Conservation (phyloP, 2,797 vertebrate genomes). For the Pelobates cultripes region DNA sequence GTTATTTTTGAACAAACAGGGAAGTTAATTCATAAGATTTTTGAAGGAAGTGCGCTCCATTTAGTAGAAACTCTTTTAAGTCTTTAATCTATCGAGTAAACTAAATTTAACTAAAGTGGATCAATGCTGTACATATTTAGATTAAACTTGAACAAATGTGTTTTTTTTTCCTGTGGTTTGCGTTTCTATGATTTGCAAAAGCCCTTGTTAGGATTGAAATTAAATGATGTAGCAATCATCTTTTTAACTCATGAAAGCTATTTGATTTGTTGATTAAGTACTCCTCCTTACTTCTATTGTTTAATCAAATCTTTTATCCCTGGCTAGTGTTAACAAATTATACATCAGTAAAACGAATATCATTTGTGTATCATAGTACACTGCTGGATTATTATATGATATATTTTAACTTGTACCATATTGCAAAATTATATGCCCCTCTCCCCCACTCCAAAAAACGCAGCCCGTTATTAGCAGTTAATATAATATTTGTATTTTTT, state of each 20-base stretch:
- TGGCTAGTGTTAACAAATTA: not conserved
- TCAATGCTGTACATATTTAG: slow-evolving; percentile 62
- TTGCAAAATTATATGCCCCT: too few relatives aligned
- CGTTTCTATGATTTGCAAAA: slow-evolving; percentile 31
- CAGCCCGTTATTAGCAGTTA: too few relatives aligned
- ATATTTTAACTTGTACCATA: too few relatives aligned
- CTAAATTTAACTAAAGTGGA: slow-evolving; percentile 56
- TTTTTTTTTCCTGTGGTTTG: slow-evolving; percentile 40
- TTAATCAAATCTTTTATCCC: not conserved
- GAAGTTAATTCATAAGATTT: slow-evolving; percentile 54
- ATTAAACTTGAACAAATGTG: slow-evolving; percentile 36
- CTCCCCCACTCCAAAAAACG: too few relatives aligned
- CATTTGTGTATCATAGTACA: too few relatives aligned
- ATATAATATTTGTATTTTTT: too few relatives aligned
- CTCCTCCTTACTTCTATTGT: not conserved
- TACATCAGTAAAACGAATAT: too few relatives aligned
- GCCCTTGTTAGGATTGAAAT: slow-evolving; percentile 47
- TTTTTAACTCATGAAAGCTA: slow-evolving; percentile 19
- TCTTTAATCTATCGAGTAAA: slow-evolving; percentile 36
- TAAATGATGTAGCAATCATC: slow-evolving; percentile 36
- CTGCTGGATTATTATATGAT: too few relatives aligned
- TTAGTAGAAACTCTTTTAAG: slow-evolving; percentile 20
- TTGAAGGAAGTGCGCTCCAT: slow-evolving; percentile 38
- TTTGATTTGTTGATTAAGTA: slow-evolving; percentile 17
- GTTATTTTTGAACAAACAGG: slow-evolving; percentile 54